phyloP scores from a whole-genome alignment of 2,888 invertebrate genomes.

The Noctua pronuba region DNA sequence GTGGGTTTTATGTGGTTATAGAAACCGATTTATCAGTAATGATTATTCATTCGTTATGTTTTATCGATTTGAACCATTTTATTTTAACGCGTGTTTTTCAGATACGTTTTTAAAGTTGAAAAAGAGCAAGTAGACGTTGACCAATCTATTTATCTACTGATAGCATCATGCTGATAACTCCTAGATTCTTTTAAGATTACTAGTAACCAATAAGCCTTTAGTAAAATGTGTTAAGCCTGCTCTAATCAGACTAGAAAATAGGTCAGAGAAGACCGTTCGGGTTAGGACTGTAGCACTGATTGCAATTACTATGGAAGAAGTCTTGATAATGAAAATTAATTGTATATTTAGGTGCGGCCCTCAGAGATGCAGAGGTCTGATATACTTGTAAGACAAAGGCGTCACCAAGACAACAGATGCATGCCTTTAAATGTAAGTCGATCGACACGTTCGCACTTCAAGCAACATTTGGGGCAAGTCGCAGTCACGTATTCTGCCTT shows the following conservation, averaged over 20 bases:
- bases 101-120: background rate
- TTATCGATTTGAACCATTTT: conserved; percentile 20
- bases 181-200: conserved; percentile 33
- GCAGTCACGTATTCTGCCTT: conserved; percentile 58
- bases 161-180: conserved; percentile 38
- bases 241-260: conserved; percentile 38
- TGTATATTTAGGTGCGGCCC: conserved; percentile 7
- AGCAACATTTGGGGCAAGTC: conserved; percentile 56
- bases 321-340: background rate
- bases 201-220: conserved; percentile 3
- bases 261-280: conserved; percentile 27
- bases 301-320: background rate
- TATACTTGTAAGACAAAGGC: conserved; percentile 10
- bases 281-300: background rate
- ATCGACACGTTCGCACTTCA: conserved; percentile 57
- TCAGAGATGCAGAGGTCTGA: background rate
- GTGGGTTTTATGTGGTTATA: conserved; percentile 41
- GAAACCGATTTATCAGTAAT: conserved; percentile 29
- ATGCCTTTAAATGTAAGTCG: conserved; percentile 35
- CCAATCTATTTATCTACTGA: conserved; percentile 44
- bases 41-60: conserved; percentile 32
- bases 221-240: conserved; percentile 1
- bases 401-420: conserved; percentile 34
- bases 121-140: conserved; percentile 25
- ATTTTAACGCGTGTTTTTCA: background rate